Base-by-base conservation (phyloP, 2,888 invertebrate species). In the Mythimna vitellina region DNA sequence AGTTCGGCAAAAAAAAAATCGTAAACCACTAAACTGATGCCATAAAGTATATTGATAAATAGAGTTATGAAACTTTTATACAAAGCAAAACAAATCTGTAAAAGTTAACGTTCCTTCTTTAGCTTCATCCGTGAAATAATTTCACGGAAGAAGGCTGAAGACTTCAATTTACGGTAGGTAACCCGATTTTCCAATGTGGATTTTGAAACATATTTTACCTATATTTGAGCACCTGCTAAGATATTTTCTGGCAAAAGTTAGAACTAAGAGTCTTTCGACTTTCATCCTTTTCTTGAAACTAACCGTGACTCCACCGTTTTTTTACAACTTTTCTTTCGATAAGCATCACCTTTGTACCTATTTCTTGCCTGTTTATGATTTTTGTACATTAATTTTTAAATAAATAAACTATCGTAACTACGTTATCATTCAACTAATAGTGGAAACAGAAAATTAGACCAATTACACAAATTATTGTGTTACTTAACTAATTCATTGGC, bases 41-140 rank as follows among this genome's bases (percentile, higher is more conserved):
- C 67, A 78, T 80, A 80, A 74, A 80, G 38, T 62, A n/a, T 66
- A 32, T 61, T 74, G 64, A 74, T 68, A 78, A 80, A 80, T 80
- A 80, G 64, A 74, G 75, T 67, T 42, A 65, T 74, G 54, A 68
- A 78, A 65, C 68, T 49, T 65, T 65, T 53, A 49, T 32, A 57
- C 46, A 56, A 65, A 75, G 35, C 60, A 73, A 79, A 79, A 68
- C 68, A 65, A 80, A 68, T 80, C 61, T 35, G 49, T 65, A 54
- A 49, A 68, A 75, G 61, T 49, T 68, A 75, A 46, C 53, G 42
- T 38, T 53, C 20, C 46, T 22, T 20, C 53, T 70, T 49, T 17
- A 56, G 32, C 9, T 58, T 25, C 25, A 12, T 61, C 9, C 38
- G 42, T 32, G 20, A 57, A 57, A 51, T 32, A 60, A 10, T 68